Conservation (phyloP, 2,888 invertebrate genomes). For the Branchinecta sandiegonensis region DNA sequence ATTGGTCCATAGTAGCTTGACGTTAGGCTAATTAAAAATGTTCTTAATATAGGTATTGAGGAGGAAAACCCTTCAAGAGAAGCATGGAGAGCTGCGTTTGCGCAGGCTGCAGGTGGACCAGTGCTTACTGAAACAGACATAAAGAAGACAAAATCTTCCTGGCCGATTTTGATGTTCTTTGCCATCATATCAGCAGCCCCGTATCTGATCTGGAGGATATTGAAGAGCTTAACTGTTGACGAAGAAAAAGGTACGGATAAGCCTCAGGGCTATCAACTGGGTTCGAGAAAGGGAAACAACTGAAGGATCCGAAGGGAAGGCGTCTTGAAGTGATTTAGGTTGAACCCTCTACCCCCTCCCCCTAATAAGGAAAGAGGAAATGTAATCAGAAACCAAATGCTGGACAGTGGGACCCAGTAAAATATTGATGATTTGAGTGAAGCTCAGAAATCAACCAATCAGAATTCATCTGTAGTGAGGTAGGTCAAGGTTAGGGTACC, state of each 20-base stretch:
- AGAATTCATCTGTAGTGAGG: too few relatives aligned
- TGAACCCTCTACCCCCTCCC: too few relatives aligned
- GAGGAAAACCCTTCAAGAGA: conserved; percentile 24
- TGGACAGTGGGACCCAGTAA: too few relatives aligned
- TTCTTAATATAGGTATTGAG: conserved; percentile 22
- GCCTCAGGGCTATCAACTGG: background rate
- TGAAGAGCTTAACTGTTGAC: conserved; percentile 38
- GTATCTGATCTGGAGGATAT: conserved; percentile 70
- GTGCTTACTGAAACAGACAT: conserved; percentile 31
- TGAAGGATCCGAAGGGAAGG: background rate
- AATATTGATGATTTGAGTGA: too few relatives aligned
- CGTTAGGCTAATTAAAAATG: background rate
- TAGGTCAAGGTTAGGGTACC: too few relatives aligned
- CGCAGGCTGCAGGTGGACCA: conserved; percentile 36
- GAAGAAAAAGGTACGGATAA: too few relatives aligned
- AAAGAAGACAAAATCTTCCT: conserved; percentile 42
- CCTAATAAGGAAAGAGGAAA: too few relatives aligned
- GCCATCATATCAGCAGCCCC: conserved; percentile 79
- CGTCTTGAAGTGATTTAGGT: background rate
- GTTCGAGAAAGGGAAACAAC: background rate
- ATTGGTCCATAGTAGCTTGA: too few relatives aligned
- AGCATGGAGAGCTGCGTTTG: conserved; percentile 33
- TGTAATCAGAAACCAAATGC: too few relatives aligned
- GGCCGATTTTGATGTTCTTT: conserved; percentile 82
- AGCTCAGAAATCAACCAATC: too few relatives aligned